Percentiles rank a stretch among this genome's conserved stretches.
phyloP scores from a whole-genome alignment of 2,888 invertebrate genomes.

The Ormia ochracea region DNA sequence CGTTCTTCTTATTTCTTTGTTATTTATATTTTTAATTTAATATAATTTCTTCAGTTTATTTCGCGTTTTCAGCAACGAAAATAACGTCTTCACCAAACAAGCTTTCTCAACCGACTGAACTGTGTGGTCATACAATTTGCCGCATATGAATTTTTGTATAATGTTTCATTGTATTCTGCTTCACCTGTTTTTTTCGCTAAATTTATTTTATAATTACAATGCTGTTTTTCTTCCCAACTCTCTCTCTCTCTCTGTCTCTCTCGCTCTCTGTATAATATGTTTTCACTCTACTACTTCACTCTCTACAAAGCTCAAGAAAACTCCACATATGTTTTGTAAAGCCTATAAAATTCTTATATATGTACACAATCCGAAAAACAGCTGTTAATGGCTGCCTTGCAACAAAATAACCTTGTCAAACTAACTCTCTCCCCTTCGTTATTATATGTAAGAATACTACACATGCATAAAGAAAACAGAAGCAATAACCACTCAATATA shows the following conservation, averaged over 20 bases:
- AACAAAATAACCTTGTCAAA: not conserved
- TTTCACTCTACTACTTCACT: not conserved
- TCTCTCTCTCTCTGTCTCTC: not conserved
- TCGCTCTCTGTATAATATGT: no score
- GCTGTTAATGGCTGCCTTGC: constrained; percentile 16
- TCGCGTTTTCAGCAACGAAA: constrained; percentile 45
- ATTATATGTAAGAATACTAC: not conserved
- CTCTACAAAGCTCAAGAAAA: not conserved
- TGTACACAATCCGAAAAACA: constrained; percentile 14
- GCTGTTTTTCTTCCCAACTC: not conserved
- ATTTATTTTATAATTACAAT: constrained; percentile 32
- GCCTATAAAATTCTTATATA: constrained; percentile 35
- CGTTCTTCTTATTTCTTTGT: constrained; percentile 19
- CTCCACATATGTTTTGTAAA: constrained; percentile 35
- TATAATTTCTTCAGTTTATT: constrained; percentile 19
- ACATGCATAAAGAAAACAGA: no score
- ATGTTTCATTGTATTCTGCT: constrained; percentile 5
- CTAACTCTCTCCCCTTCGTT: not conserved
- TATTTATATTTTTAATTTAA: constrained; percentile 2
- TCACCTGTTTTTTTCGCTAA: constrained; percentile 44
- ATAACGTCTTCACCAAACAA: constrained; percentile 66
- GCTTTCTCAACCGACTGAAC: constrained; percentile 71
- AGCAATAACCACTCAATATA: constrained; percentile 4
- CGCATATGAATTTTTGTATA: constrained; percentile 53
- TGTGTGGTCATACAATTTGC: constrained; percentile 29